phyloP scores from a whole-genome alignment of 2,113 vertebrate species.

The Sinosuthora webbiana region DNA sequence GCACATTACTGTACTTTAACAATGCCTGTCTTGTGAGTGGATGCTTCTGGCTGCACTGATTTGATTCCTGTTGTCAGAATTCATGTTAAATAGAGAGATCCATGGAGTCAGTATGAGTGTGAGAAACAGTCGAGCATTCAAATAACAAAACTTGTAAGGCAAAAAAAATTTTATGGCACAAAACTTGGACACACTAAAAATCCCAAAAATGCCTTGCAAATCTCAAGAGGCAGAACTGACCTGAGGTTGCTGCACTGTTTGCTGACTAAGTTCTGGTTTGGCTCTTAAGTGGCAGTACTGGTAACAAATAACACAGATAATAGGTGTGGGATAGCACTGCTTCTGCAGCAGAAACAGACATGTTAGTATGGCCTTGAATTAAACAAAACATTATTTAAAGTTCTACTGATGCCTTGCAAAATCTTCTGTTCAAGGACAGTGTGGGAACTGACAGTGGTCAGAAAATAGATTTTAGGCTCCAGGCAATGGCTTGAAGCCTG shows the following conservation, averaged over 20 bases:
- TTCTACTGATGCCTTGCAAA: background rate
- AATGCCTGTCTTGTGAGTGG: background rate
- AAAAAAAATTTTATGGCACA: background rate
- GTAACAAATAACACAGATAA: background rate
- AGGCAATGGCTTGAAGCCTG: no score
- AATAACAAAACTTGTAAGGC: background rate
- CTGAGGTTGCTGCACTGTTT: background rate
- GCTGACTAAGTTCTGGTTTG: background rate
- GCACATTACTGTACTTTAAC: background rate
- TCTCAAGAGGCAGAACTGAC: conserved; percentile 15
- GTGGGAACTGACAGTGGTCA: no score
- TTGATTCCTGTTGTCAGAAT: background rate
- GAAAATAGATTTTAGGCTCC: no score
- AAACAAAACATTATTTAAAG: background rate
- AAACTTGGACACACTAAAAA: background rate
- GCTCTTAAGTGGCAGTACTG: background rate
- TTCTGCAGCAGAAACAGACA: background rate
- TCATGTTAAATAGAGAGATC: background rate
- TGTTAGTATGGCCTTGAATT: background rate
- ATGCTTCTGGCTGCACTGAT: background rate
- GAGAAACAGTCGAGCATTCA: background rate
- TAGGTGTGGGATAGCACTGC: background rate
- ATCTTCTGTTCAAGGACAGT: background rate
- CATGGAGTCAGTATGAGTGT: background rate
- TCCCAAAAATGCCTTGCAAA: background rate